Evolutionary conservation across 64 coral and sea anemone genomes (phyloP), one percentile per base, ranked within the genome.

Genomic region (Pachyseris speciosa): DNA sequence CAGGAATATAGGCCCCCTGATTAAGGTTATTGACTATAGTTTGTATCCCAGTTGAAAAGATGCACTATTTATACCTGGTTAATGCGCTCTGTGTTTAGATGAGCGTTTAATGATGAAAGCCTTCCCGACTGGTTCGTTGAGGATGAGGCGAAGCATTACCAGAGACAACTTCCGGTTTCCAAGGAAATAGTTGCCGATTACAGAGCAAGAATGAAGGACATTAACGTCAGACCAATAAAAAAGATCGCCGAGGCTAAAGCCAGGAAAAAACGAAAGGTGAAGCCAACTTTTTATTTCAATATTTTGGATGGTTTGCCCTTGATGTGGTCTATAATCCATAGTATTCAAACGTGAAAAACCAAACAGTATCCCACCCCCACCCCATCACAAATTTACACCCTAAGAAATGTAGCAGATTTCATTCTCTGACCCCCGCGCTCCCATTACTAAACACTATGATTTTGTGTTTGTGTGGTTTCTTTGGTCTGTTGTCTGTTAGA

Each of bases 191-290:
- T 93, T 15, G 72, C 67, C 9, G 93, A 99, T 36, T 99, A 99
- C 45, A 86, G 83, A 30, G 80, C 79, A 16, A 92, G 94, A 86
- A 85, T 99, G 90, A 75, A 93, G 29, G 97, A 99, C 72, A 99
- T 99, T 24, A 95, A 99, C 69, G 90, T 86, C 1, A 93, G 97
- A 70, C 87, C 97, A 8, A 93, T 99, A 33, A 99, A 99, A 87
- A 99, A 99, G 70, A 87, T 99, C 25, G 97, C 94, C 2, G 97
- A 99, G 20, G 94, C 97, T 5, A 99, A 99, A 74, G 97, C 93
- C 15, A 86, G 93, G 43, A 99, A 99, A 33, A 99, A 99, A 83
- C 78, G 85, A 38, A 99, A 93, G 90, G 96, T 98, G 78, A 64
- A 57, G 16, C 30, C 12, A 27, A 0, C 5, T n/a, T n/a, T n/a